Base-by-base conservation (phyloP, 2,888 invertebrate species). In the Hirtodrosophila trivittata region DNA sequence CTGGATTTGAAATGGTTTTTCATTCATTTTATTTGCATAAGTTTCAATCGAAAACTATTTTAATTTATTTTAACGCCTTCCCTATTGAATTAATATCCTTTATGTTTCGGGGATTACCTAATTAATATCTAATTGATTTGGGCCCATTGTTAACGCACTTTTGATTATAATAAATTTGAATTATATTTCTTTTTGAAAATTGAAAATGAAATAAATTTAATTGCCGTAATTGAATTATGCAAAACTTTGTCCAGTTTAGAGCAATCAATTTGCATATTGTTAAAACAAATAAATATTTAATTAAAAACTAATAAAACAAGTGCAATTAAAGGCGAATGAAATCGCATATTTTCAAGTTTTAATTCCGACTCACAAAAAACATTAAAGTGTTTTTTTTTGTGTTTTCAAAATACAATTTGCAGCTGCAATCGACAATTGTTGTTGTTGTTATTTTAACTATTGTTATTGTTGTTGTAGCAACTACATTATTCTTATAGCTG, bases 401-500 rank as follows among this genome's bases (percentile, higher is more conserved):
- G 25, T 45, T 30, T 52, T 28, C n/a, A 49, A 45, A 45, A 37
- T n/a, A 30, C 25, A 33, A 5, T 42, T 58, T 39, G 37, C 35
- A 45, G 35, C 14, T 70, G 63, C 64, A 70, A 52, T 50, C 1
- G 35, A 10, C 13, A 33, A 42, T 33, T 39, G 38, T 39, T 39
- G 26, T 49, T 62, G 25, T 28, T 37, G 21, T 33, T 28, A 13
- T 13, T 65, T 10, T 33, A 47, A 9, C 47, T 66, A 8, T 25
- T 50, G 32, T 21, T 32, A 3, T 0, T 13, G 43, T 26, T 49
- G 45, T 50, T 59, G 26, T 30, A 41, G 30, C 59, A 59, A 57
- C 77, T 65, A 64, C 60, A 75, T 65, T 73, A 65, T 76, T 55
- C 59, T 59, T 45, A 55, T 12, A 45, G 63, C 55, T 16, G 37